A percentile compares a stretch with the other conserved stretches of the same genome.
phyloP scores from a whole-genome alignment of 1,140 invertebrate species.

The Eufriesea mexicana region DNA sequence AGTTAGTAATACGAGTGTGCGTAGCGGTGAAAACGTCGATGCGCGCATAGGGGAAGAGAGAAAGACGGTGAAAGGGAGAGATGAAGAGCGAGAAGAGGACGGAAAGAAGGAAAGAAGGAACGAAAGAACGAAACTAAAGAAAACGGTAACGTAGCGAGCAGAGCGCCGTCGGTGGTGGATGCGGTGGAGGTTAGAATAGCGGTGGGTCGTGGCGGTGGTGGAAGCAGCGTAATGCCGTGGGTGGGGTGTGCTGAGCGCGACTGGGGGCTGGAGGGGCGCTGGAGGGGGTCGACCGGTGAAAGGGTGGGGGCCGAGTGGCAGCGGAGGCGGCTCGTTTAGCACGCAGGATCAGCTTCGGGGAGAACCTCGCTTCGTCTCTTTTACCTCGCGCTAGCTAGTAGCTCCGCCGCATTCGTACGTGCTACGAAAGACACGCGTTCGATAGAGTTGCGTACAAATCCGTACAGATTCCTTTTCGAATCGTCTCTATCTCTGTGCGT shows the following conservation, averaged over 20 bases:
- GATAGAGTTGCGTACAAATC: slow-evolving; percentile 26
- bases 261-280: not conserved
- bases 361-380: slow-evolving; percentile 70
- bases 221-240: slow-evolving; percentile 26
- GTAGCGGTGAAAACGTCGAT: not conserved
- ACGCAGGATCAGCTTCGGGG: slow-evolving; percentile 74
- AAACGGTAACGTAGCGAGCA: slow-evolving; percentile 63
- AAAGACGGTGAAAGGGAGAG: no score
- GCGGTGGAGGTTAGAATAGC: slow-evolving; percentile 12
- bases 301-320: slow-evolving; percentile 51
- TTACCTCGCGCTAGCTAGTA: slow-evolving; percentile 74
- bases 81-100: not conserved
- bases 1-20: not conserved
- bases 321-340: slow-evolving; percentile 68
- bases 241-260: not conserved
- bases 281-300: not conserved
- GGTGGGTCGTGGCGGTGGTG: slow-evolving; percentile 8
- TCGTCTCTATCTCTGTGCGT: slow-evolving; percentile 1
- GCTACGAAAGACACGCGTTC: slow-evolving; percentile 63
- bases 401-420: slow-evolving; percentile 75
- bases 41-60: not conserved
- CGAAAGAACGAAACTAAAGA: not conserved
- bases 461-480: not conserved
- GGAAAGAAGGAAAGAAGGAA: not conserved
- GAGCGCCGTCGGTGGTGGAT: slow-evolving; percentile 50